phyloP scores from a whole-genome alignment of 2,888 invertebrate species.

The Prionchulus punctatus region DNA sequence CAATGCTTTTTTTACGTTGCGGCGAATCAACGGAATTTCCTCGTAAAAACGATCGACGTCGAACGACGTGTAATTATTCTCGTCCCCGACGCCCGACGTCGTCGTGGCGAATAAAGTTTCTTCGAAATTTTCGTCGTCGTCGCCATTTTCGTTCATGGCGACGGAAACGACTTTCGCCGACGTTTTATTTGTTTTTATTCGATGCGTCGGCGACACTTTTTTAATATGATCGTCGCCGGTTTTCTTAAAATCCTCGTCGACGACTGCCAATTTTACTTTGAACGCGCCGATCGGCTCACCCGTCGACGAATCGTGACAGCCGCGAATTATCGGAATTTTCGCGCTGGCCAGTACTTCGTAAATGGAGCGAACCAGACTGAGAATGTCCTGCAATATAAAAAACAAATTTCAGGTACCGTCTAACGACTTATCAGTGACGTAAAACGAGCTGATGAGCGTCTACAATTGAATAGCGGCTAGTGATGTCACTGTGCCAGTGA shows the following conservation, averaged over 20 bases:
- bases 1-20: neutral
- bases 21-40: neutral
- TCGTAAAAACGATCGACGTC: neutral
- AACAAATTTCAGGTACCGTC: too few species aligned
- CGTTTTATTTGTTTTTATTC: too few species aligned
- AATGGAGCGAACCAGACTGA: constrained; percentile 2
- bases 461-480: too few species aligned
- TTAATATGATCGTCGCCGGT: too few species aligned
- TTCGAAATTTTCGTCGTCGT: neutral
- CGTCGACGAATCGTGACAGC: neutral
- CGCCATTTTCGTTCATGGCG: neutral
- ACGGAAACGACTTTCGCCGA: too few species aligned
- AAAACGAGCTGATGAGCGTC: too few species aligned
- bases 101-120: neutral
- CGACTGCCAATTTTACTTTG: neutral
- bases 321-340: neutral
- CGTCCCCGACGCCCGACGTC: neutral
- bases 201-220: too few species aligned
- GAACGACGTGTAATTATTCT: neutral
- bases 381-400: constrained; percentile 4
- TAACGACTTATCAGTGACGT: too few species aligned
- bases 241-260: neutral
- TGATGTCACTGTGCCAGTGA: too few species aligned
- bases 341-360: constrained; percentile 5
- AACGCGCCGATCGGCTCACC: neutral